Base-by-base conservation (phyloP, 2,113 vertebrate genomes). In the Melanerpes formicivorus region DNA sequence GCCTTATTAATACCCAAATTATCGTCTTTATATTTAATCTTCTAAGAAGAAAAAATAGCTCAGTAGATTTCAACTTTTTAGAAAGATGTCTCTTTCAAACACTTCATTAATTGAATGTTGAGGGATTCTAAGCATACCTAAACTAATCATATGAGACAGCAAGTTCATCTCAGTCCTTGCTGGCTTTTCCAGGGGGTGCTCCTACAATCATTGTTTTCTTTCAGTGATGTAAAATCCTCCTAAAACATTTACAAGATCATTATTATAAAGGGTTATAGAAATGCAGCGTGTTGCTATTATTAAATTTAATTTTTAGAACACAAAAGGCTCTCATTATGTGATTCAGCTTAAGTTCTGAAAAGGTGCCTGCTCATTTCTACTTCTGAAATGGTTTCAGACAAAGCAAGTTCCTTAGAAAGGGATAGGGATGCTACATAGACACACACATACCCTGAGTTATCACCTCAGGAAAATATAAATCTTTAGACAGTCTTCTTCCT, bases 341-440 rank as follows among this genome's bases (percentile, higher is more conserved):
- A 58, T 95, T 95, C 62, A 90, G n/a, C 34, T 84, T 70, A 85
- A 73, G 18, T 84, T 81, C 48, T 90, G 88, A 90, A 86, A 91
- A 81, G 67, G 46, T 92, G 11, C 13, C 76, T 63, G 69, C 26
- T 42, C 14, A 8, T 87, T 78, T 87, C 59, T 19, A 25, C 63
- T 79, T 76, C 62, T 76, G 29, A 78, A 40, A 65, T 63, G 2
- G 26, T 86, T 91, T 90, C 89, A 95, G 85, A 84, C 44, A 94
- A 86, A 83, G 30, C 65, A 64, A 86, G 59, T 84, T 88, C 54
- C 73, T 87, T 65, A 52, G 56, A 22, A 27, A 92, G 62, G 70
- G 40, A 18, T 27, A 58, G 17, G 59, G 2, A 2, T 77, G 34
- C 40, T 44, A 34, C 40, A 27, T 12, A 30, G 71, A 55, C 52